A percentile compares a stretch with the other conserved stretches of the same genome.
These are phyloP conservation scores for Darevskia mixta DNA, from an alignment of 2,797 vertebrate genomes.

Conservation along the genomic window DNA sequence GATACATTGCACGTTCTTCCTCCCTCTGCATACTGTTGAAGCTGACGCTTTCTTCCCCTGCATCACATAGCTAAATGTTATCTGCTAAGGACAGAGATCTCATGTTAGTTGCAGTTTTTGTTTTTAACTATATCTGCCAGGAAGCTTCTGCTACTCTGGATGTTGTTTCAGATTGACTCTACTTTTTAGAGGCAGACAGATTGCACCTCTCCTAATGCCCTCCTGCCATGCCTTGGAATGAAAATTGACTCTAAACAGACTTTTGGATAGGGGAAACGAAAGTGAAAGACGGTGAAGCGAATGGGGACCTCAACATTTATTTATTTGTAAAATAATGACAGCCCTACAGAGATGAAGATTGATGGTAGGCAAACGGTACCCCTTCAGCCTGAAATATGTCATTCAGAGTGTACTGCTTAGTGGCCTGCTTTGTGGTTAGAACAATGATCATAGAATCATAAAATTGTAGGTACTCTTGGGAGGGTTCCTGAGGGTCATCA, in stretches of 20 bases:
- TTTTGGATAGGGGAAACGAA: too few species aligned
- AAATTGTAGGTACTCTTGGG: too few species aligned
- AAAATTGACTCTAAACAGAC: too few species aligned
- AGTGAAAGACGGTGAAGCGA: too few species aligned
- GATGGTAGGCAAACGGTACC: neutral
- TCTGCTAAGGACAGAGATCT: neutral
- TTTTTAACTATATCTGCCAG: neutral
- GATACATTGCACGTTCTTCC: neutral
- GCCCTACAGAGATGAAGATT: neutral
- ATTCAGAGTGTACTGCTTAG: neutral
- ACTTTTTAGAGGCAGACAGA: neutral
- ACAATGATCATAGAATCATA: too few species aligned
- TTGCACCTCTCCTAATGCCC: neutral
- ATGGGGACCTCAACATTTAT: too few species aligned
- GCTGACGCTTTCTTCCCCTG: neutral
- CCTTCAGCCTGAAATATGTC: neutral
- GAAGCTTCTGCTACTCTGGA: neutral
- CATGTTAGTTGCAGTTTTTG: neutral
- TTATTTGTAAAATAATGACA: too few species aligned
- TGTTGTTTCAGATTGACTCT: neutral
- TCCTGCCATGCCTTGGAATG: too few species aligned
- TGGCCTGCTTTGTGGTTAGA: too few species aligned
- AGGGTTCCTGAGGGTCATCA: too few species aligned
- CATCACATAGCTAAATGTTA: neutral
- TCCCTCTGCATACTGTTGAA: neutral